Evolutionary conservation across 1,140 invertebrate genomes (phyloP), one percentile per base, ranked within the genome.

Genomic region (Bombus vancouverensis): DNA sequence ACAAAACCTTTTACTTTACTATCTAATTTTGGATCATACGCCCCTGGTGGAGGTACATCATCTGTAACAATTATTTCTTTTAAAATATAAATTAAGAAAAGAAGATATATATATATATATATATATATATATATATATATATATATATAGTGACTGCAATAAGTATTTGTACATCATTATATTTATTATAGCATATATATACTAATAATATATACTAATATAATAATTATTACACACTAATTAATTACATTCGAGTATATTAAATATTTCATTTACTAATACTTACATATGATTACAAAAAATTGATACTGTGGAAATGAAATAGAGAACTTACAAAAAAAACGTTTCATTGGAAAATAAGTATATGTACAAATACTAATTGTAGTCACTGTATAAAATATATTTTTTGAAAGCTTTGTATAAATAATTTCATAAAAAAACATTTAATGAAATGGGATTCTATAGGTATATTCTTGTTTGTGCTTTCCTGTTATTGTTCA

Each of bases 21-120:
- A 3, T 93, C 92, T 59, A 95, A 94, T 74, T 94, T 95, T 9
- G 95, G 95, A 83, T 95, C 94, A 62, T 95, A 95, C 0, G 94
- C 88, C 47, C 95, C 95, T 68, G 95, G 95, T 34, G 95, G 92
- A 66, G 95, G 95, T 59, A 87, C 94, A 70, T 94, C 93, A 79
- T 93, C 95, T 95, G 71, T 1, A 90, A 92, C 39, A 72, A 25
- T 65, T 32, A 10, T 34, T 34, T 15, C 13, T 18, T 66, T 53
- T 1, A 32, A 32, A 79, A 22, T 53, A 53, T 53, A 53, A 66
- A 66, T 70, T 47, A 59, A 37, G 28, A 81, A 68, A 25, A 68
- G 18, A 34, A 68, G 22, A 22, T 6, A 15, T 15, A 34, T 34
- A 34, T 34, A 34, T 34, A 15, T 65, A 18, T 53, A 53, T 22